Conservation (phyloP, 2,888 invertebrate species). For the Acanthococcus lagerstroemiae region DNA sequence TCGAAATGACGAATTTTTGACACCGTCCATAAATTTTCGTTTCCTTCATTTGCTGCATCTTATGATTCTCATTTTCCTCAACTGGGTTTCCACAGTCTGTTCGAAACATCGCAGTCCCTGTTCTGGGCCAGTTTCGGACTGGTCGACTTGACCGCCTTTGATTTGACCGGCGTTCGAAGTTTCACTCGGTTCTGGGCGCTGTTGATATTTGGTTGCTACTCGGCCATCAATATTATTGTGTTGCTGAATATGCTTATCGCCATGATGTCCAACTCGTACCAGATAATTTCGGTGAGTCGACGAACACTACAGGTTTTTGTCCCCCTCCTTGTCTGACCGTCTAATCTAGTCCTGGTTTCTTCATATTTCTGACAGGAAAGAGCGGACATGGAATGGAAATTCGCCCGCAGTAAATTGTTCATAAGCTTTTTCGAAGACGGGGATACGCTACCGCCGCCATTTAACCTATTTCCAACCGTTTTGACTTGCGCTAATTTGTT, state of each 20-base stretch:
- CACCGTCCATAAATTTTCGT: too few species aligned
- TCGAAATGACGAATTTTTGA: too few species aligned
- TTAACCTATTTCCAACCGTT: constrained; percentile 82
- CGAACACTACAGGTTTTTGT: too few species aligned
- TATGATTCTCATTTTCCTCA: too few species aligned
- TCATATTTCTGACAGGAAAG: constrained; percentile 59
- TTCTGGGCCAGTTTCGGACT: constrained; percentile 98
- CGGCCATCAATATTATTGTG: constrained; percentile 93
- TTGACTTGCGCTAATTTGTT: constrained; percentile 54
- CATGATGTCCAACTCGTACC: constrained; percentile 99
- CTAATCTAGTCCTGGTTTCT: too few species aligned
- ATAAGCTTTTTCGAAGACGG: constrained; percentile 93
- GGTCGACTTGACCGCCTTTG: constrained; percentile 87
- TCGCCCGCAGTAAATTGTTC: constrained; percentile 90
- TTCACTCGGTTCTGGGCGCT: constrained; percentile 95
- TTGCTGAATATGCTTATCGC: constrained; percentile 95
- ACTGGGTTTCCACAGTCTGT: constrained; percentile 63
- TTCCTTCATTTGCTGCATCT: too few species aligned
- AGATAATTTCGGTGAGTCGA: constrained; percentile 89
- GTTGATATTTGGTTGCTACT: constrained; percentile 94
- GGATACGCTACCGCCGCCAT: constrained; percentile 85
- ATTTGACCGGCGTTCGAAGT: constrained; percentile 86
- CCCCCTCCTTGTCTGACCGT: too few species aligned
- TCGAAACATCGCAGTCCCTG: constrained; percentile 92
- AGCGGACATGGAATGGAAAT: constrained; percentile 95